Conservation (phyloP, 1,140 invertebrate species). For the Brachystomella parvula region DNA sequence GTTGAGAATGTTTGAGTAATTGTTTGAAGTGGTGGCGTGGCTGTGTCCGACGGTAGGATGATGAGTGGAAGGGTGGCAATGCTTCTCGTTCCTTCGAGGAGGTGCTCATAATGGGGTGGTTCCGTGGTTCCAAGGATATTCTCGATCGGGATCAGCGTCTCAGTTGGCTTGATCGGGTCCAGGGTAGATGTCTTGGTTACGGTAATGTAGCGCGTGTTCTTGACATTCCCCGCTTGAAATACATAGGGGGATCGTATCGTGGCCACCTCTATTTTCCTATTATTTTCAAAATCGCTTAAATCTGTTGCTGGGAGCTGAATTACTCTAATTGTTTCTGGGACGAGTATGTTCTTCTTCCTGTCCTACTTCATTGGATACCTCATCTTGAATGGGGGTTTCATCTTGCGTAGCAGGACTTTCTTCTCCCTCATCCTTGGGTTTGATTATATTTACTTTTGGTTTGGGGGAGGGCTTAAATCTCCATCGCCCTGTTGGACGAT, state of each 20-base stretch:
- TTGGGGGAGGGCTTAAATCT: conserved; percentile 80
- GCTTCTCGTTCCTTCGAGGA: conserved; percentile 39
- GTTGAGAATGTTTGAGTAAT: conserved; percentile 84
- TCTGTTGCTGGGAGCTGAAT: conserved; percentile 77
- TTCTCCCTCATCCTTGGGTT: conserved; percentile 49
- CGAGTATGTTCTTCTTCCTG: conserved; percentile 27
- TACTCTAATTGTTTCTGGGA: conserved; percentile 37
- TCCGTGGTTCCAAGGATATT: conserved; percentile 73
- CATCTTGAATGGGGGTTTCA: neutral
- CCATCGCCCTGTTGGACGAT: conserved; percentile 64
- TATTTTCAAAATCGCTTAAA: conserved; percentile 57
- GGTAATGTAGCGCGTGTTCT: conserved; percentile 59
- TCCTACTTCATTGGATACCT: conserved; percentile 32
- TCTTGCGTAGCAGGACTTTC: conserved; percentile 26
- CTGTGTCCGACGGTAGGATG: conserved; percentile 60
- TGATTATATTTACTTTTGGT: conserved; percentile 70
- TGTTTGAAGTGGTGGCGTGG: conserved; percentile 73
- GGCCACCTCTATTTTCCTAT: conserved; percentile 56
- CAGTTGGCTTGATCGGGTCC: conserved; percentile 42
- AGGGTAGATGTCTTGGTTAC: conserved; percentile 43
- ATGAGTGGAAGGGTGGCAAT: conserved; percentile 73
- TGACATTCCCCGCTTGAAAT: conserved; percentile 77
- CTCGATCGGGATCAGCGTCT: conserved; percentile 64
- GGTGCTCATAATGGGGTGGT: conserved; percentile 42
- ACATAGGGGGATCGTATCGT: conserved; percentile 81